Base-by-base conservation (phyloP, 2,888 invertebrate genomes). In the Diadegma fenestrale region DNA sequence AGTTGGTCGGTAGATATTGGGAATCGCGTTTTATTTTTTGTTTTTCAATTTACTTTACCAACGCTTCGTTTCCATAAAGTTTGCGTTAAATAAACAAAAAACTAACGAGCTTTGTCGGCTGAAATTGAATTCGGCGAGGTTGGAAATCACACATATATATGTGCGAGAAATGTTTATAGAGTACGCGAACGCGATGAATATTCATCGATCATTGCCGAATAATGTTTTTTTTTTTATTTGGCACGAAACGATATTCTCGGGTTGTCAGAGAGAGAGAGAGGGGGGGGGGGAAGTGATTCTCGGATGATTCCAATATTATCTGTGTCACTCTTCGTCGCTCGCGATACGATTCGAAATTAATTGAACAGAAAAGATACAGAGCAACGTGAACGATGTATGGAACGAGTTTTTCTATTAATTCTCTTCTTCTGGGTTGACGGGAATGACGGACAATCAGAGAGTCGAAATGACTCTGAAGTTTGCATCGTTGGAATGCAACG, bases 21-120 rank as follows among this genome's bases (percentile, higher is more conserved):
- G 8, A 8, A 45, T 17, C 2, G 6, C 26, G 30, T 69, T 69
- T 43, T 69, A 22, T 45, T 69, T 68, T 45, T 26, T 43, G 26
- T 43, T 68, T 45, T 22, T 45, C 17, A 7, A 10, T 17, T 45
- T 14, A 19, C 26, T 69, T 45, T 3, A 12, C 26, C 66, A 14
- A 4, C 22, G 41, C 14, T 19, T 2, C 48, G 41, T 30, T 37
- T 51, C 12, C 22, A 22, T 58, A 19, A 43, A 73, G 58, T 51
- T 22, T 30, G 41, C 58, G 26, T 61, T 73, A 45, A 73, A 61
- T 73, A 41, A 77, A 66, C 80, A 66, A 73, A 66, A 68, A 80
- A 43, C 43, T 66, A 58, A 72, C 73, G 66, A 66, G 73, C 22
- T 43, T 19, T 58, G 33, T 66, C 19, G 22, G 30, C 26, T 30